Percentiles rank a stretch among this genome's conserved stretches.
These are phyloP conservation scores for Syngnathus acus DNA, from an alignment of 2,797 vertebrate species.

Conservation along the genomic window DNA sequence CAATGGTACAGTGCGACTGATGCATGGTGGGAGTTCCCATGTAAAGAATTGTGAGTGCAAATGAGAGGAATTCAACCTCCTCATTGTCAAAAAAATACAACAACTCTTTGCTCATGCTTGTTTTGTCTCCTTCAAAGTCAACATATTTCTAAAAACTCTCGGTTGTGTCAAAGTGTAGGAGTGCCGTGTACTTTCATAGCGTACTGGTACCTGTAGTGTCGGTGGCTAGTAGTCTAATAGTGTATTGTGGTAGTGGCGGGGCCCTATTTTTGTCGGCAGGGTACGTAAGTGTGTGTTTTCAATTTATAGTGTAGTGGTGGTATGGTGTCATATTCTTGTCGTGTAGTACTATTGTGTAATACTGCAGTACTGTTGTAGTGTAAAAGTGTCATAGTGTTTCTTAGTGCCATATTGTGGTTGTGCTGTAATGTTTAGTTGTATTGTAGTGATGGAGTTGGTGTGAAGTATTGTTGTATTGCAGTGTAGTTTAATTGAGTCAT, in stretches of 20 bases:
- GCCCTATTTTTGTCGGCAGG: too few species aligned
- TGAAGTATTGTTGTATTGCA: too few species aligned
- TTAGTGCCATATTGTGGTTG: neutral
- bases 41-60: neutral
- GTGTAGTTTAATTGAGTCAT: neutral
- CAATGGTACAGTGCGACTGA: neutral
- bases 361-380: neutral
- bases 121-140: neutral
- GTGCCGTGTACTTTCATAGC: neutral
- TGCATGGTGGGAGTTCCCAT: neutral
- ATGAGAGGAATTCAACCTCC: neutral
- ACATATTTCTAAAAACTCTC: neutral
- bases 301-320: neutral
- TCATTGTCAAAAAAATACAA: neutral
- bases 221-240: neutral
- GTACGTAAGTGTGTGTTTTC: neutral
- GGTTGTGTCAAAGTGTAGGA: neutral
- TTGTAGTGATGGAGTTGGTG: too few species aligned
- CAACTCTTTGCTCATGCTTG: too few species aligned
- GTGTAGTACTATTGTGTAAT: neutral
- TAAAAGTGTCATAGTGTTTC: neutral
- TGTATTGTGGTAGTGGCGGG: too few species aligned
- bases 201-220: neutral
- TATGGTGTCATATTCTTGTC: neutral
- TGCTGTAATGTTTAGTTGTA: neutral